Percentiles rank a stretch among this genome's conserved stretches.
phyloP scores from a whole-genome alignment of 2,113 vertebrate species.

The Chamaea fasciata region DNA sequence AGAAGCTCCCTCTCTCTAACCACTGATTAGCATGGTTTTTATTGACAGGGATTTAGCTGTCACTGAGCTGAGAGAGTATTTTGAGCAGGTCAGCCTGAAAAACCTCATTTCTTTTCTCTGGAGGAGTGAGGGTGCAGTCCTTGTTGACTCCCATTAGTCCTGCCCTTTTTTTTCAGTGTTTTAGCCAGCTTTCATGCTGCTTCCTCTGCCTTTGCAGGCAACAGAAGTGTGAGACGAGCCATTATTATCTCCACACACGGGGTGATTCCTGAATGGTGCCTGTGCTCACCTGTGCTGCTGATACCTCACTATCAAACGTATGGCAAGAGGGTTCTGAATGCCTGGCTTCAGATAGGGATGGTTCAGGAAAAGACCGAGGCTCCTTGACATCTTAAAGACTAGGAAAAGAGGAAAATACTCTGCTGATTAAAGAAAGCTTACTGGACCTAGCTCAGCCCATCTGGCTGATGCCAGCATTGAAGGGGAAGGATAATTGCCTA shows the following conservation, averaged over 20 bases:
- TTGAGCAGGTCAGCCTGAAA: not conserved
- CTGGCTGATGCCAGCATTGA: slow-evolving; percentile 42
- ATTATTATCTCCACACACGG: not conserved
- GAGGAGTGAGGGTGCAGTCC: not conserved
- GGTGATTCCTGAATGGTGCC: not conserved
- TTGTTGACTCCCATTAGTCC: not conserved
- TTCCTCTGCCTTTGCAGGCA: not conserved
- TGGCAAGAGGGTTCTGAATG: not conserved
- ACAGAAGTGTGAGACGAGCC: not conserved
- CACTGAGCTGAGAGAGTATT: not conserved
- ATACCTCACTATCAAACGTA: not conserved
- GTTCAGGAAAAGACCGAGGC: not conserved
- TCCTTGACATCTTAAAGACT: slow-evolving; percentile 1
- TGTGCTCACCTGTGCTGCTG: not conserved
- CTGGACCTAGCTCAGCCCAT: slow-evolving; percentile 56
- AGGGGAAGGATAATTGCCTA: slow-evolving; percentile 54
- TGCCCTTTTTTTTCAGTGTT: not conserved
- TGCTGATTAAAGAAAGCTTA: slow-evolving; percentile 62
- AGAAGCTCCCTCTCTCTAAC: not conserved
- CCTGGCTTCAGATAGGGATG: not conserved
- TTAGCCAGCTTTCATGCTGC: not conserved
- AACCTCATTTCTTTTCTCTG: not conserved
- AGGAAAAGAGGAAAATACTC: not conserved
- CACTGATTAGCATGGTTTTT: not conserved
- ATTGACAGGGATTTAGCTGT: not conserved